Percentiles rank a stretch among this genome's conserved stretches.
phyloP scores from a whole-genome alignment of 1,140 invertebrate genomes.

The Musca vetustissima region DNA sequence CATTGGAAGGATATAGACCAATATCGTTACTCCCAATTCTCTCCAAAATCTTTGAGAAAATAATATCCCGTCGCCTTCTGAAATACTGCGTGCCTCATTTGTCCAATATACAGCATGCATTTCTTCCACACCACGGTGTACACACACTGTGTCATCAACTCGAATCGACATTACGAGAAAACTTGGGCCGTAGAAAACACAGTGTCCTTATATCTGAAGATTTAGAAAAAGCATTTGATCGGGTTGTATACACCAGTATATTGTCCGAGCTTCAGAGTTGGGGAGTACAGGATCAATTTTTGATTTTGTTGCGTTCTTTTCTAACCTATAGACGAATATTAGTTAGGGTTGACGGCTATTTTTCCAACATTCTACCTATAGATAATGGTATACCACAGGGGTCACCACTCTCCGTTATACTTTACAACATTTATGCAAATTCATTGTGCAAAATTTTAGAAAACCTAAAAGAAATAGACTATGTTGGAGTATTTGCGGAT shows the following conservation, averaged over 20 bases:
- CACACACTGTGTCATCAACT: neutral
- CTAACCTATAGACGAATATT: neutral
- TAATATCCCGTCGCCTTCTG: neutral
- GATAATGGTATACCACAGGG: neutral
- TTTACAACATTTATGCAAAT: neutral
- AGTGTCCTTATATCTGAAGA: neutral
- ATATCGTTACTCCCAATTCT: neutral
- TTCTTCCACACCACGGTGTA: neutral
- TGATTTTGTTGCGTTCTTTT: neutral
- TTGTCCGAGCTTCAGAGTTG: neutral
- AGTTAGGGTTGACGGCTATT: neutral
- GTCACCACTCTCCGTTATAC: neutral
- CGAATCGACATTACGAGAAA: neutral
- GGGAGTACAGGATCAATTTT: neutral
- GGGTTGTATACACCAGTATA: neutral
- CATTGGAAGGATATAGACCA: too few relatives aligned
- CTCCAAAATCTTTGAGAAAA: slow-evolving; percentile 1
- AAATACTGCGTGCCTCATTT: neutral
- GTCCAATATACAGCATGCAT: neutral
- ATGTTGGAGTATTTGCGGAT: too few relatives aligned
- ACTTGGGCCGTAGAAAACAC: neutral
- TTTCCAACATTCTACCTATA: neutral
- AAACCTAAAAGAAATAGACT: too few relatives aligned
- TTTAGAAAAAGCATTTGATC: neutral
- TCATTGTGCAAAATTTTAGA: neutral